Evolutionary conservation across 2,113 vertebrate genomes (phyloP).

Genomic region (Lepus timidus): DNA sequence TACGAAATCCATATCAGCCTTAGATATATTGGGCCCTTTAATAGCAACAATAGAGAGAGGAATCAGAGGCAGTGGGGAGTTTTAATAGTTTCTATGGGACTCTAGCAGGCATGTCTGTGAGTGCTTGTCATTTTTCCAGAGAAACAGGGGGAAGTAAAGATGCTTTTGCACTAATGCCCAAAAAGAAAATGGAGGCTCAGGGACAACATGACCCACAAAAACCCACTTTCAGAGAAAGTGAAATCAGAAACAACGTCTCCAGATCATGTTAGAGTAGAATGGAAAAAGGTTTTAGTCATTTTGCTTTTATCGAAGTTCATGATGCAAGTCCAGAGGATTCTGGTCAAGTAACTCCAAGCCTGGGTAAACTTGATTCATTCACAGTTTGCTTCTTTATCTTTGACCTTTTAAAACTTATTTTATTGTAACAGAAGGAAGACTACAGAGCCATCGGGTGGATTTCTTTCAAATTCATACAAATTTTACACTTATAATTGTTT

Average conservation of each 20-base stretch:
- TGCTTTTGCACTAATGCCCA: background rate
- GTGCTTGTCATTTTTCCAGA: conserved; percentile 50
- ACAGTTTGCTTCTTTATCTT: background rate
- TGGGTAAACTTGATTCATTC: conserved; percentile 44
- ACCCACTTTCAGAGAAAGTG: background rate
- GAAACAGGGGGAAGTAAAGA: conserved; percentile 20
- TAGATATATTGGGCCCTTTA: conserved; percentile 30
- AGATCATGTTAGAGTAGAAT: background rate
- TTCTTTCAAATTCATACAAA: background rate
- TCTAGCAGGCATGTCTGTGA: background rate
- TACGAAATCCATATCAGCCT: conserved; percentile 64
- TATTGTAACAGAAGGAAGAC: conserved; percentile 24
- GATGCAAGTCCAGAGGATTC: conserved; percentile 23
- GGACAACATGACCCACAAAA: conserved; percentile 23
- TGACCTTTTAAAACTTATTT: conserved; percentile 10
- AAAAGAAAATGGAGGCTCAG: conserved; percentile 38
- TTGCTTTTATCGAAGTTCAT: background rate
- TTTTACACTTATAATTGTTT: background rate
- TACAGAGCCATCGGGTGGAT: background rate
- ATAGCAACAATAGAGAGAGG: conserved; percentile 33
- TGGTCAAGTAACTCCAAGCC: background rate
- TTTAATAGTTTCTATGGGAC: conserved; percentile 25
- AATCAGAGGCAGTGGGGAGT: conserved; percentile 40
- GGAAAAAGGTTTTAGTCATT: background rate
- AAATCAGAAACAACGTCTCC: conserved; percentile 14